Base-by-base conservation (phyloP, 1,140 invertebrate species). In the Spodoptera litura region DNA sequence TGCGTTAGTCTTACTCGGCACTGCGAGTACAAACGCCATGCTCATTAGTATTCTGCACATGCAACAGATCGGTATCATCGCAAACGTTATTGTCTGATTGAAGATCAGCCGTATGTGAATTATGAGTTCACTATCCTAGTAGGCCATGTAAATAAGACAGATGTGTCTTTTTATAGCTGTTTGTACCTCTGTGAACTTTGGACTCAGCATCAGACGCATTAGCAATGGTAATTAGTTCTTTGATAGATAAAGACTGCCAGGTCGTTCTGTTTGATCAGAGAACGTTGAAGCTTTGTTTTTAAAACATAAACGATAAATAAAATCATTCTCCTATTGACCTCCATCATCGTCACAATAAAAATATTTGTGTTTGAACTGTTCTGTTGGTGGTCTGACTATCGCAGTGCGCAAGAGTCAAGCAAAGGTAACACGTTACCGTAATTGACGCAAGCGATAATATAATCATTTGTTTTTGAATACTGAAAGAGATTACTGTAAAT, bases 91-190 rank as follows among this genome's bases (percentile, higher is more conserved):
- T 71, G 53, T 71, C 27, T 56, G 68, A 71, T 56, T 56, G 53
- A 56, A 55, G 68, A 71, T 56, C 52, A 71, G 51, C 68, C 53
- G n/a, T 56, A 53, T 71, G 51, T 55, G 51, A 56, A 71, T 71
- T 13, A 55, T 55, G 68, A 56, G 68, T 71, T 71, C 68, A 56
- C 53, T 56, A 71, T 71, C 52, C 68, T 71, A 71, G n/a, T 20
- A 56, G n/a, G 38, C 53, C 31, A 53, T 70, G 49, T 27, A 52
- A 52, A 70, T 53, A 66, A 66, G 62, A 25, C 49, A 44, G 35
- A 4, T 15, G 15, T 38, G 11, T 0, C 2, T 13, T 49, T 66
- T 66, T 66, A 66, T 49, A 66, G 38, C 62, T 64, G n/a, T 20
- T 62, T 49, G 8, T 20, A 10, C 38, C 49, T 49, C 10, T n/a